Base-by-base conservation (phyloP, 2,797 vertebrate genomes). In the Chrysocyon brachyurus region DNA sequence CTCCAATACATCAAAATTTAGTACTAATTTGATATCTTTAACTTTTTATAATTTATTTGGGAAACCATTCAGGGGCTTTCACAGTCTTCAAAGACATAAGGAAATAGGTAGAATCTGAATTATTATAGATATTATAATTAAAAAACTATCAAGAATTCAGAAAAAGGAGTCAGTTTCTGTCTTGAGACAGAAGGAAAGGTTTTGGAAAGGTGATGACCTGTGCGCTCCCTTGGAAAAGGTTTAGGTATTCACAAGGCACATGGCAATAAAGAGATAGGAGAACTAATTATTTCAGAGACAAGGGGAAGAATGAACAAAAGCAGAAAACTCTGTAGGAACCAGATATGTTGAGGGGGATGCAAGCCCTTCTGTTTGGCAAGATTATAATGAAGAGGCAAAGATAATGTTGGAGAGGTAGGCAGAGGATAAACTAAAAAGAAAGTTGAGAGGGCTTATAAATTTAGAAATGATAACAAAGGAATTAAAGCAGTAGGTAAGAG, bases 1-100 rank as follows among this genome's bases (percentile, higher is more conserved):
- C 52, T 63, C 12, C 66, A 90, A 84, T 64, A 63, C 22, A 79
- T 46, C 12, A 90, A 11, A 83, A 70, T 75, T 89, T 68, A 86
- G 46, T 72, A 88, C 12, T 96, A 94, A 89, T 81, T 96, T 97
- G 40, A 33, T 79, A 63, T 73, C 52, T 61, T 95, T 77, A 90
- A 95, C 22, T 86, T 56, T 61, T 82, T 86, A 78, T 79, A 79
- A 33, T 33, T 56, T 56, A 68, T 14, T 57, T 64, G 83, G 64
- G 31, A 94, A 79, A 91, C 7, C 36, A 52, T 36, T 83, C 15
- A 87, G 9, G 52, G 36, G 72, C 61, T 83, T 24, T n/a, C 77
- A 64, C 4, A 15, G 36, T 57, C 40, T 46, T 40, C 82, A n/a
- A 57, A 24, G 40, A 83, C 75, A 92, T 19, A 82, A 28, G 61